Evolutionary conservation across 2,888 invertebrate species (phyloP).

Genomic region (Ommatoiulus sabulosus): DNA sequence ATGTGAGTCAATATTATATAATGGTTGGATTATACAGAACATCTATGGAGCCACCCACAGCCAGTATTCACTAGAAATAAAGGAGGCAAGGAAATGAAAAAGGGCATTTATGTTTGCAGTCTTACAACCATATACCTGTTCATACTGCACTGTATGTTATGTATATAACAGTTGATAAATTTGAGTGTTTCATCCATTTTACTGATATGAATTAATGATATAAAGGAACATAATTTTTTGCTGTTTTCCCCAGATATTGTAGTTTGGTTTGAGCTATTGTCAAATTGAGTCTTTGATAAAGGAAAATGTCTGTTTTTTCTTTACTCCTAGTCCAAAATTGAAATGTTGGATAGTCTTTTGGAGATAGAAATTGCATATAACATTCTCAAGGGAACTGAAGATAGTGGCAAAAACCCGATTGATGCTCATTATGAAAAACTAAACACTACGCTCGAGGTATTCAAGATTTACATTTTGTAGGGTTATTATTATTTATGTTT

Average conservation of each 20-base stretch:
- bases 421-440: conserved; percentile 90
- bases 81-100: conserved; percentile 71
- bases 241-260: no score
- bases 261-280: no score
- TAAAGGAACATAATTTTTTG: no score
- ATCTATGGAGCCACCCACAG: conserved; percentile 93
- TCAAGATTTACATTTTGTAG: neutral
- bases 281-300: no score
- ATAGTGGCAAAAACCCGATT: conserved; percentile 74
- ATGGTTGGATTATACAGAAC: conserved; percentile 71
- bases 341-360: conserved; percentile 91
- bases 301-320: neutral
- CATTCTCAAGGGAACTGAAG: conserved; percentile 75
- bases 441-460: conserved; percentile 79
- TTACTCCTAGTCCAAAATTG: conserved; percentile 72
- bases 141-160: no score
- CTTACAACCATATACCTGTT: no score
- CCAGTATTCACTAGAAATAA: conserved; percentile 77
- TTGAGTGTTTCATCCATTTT: no score
- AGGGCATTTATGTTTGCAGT: no score
- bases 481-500: neutral
- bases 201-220: no score
- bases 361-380: conserved; percentile 97
- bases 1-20: conserved; percentile 63
- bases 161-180: no score